Conservation (phyloP, 2,797 vertebrate genomes). For the Gambelia wislizenii region DNA sequence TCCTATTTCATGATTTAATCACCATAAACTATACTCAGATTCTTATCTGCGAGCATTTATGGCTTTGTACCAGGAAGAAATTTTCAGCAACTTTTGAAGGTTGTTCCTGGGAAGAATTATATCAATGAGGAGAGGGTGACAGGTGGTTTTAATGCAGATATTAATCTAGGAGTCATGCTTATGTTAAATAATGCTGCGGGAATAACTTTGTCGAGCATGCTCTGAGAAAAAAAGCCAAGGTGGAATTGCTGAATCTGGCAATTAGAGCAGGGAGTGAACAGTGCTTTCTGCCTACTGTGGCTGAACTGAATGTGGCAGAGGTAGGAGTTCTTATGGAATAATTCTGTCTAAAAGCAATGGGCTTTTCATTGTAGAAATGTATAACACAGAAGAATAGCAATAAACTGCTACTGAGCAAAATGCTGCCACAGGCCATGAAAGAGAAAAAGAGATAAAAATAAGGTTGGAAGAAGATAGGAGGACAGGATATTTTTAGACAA, state of each 20-base stretch:
- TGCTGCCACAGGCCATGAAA: neutral
- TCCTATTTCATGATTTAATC: constrained; percentile 59
- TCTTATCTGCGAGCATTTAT: constrained; percentile 57
- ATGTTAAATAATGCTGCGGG: constrained; percentile 36
- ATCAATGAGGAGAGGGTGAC: constrained; percentile 36
- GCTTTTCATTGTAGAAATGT: neutral
- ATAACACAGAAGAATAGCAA: neutral
- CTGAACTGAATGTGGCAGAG: neutral
- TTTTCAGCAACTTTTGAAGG: constrained; percentile 55
- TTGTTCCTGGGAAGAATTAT: constrained; percentile 56
- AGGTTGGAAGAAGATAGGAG: neutral
- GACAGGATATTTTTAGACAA: fast-evolving
- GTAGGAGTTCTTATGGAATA: neutral
- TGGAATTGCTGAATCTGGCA: neutral
- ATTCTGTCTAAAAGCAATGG: constrained; percentile 4
- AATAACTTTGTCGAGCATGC: constrained; percentile 9
- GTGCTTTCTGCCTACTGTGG: neutral
- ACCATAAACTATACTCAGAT: constrained; percentile 37
- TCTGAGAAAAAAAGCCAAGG: constrained; percentile 21
- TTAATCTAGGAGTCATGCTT: constrained; percentile 48
- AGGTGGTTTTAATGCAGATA: constrained; percentile 49
- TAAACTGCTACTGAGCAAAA: neutral
- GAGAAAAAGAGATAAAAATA: neutral
- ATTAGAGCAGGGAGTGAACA: constrained; percentile 17
- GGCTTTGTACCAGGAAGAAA: constrained; percentile 23